Evolutionary conservation across 2,888 invertebrate genomes (phyloP).

Genomic region (Trypoxylon attenuatum): DNA sequence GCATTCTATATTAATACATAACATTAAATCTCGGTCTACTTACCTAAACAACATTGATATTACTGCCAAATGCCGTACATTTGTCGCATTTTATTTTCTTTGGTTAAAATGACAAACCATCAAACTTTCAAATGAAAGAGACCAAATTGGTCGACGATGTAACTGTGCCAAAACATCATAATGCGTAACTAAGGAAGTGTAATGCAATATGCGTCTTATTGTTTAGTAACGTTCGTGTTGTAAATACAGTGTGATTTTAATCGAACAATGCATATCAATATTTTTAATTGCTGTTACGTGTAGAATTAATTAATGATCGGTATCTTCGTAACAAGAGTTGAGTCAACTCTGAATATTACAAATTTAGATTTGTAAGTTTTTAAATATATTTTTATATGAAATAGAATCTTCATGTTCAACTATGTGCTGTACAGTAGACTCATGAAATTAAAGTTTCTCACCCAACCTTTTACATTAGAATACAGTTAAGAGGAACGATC

Average conservation of each 20-base stretch:
- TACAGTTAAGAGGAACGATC: too few species aligned
- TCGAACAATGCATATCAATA: slow-evolving; percentile 27
- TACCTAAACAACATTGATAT: slow-evolving; percentile 1
- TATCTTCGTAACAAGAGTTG: too few species aligned
- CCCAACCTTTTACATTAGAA: too few species aligned
- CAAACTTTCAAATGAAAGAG: slow-evolving; percentile 58
- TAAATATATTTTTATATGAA: too few species aligned
- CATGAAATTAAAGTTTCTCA: too few species aligned
- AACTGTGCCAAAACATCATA: slow-evolving; percentile 9
- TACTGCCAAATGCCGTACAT: not conserved
- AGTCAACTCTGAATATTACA: too few species aligned
- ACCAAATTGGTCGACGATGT: slow-evolving; percentile 17
- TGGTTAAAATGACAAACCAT: slow-evolving; percentile 48
- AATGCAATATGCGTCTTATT: slow-evolving; percentile 5
- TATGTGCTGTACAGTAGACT: too few species aligned
- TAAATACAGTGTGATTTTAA: slow-evolving; percentile 23
- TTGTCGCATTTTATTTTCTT: slow-evolving; percentile 42
- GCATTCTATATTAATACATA: slow-evolving; percentile 17
- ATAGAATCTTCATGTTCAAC: too few species aligned
- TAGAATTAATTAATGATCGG: slow-evolving; percentile 25
- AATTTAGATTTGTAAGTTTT: too few species aligned
- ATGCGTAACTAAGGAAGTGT: slow-evolving; percentile 1
- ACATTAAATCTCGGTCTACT: slow-evolving; percentile 14
- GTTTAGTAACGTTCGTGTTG: slow-evolving; percentile 8
- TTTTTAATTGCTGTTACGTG: slow-evolving; percentile 34